Evolutionary conservation across 2,113 vertebrate species (phyloP).

Genomic region (Scatophagus argus): DNA sequence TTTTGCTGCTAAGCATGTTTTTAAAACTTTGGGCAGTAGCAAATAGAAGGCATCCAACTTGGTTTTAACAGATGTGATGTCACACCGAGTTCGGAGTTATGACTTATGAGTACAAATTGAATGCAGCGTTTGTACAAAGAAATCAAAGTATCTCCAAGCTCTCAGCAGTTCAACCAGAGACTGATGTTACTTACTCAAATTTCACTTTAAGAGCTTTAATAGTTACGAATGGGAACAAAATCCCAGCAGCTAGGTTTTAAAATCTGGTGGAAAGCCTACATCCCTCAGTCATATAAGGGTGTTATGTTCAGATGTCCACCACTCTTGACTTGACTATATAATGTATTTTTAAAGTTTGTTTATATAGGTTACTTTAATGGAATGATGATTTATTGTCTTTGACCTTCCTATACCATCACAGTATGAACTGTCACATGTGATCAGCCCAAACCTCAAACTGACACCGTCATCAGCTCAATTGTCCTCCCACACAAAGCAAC

Average conservation of each 20-base stretch:
- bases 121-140: too few species aligned
- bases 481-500: conserved; percentile 40
- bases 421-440: conserved; percentile 50
- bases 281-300: not conserved
- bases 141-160: not conserved
- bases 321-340: not conserved
- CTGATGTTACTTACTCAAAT: not conserved
- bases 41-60: too few species aligned
- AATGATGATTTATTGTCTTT: not conserved
- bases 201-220: not conserved
- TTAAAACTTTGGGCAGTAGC: not conserved
- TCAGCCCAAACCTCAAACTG: conserved; percentile 39
- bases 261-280: not conserved
- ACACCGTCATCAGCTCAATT: conserved; percentile 28
- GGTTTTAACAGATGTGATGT: too few species aligned
- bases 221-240: not conserved
- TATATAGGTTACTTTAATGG: not conserved
- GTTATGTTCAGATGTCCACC: not conserved
- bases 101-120: too few species aligned
- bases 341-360: not conserved
- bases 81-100: too few species aligned
- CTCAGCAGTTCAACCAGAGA: not conserved
- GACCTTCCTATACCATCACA: not conserved
- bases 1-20: not conserved
- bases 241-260: too few species aligned